These are phyloP conservation scores for Drosophila tsacasi DNA, from an alignment of 1,140 invertebrate genomes.

Conservation along the genomic window DNA sequence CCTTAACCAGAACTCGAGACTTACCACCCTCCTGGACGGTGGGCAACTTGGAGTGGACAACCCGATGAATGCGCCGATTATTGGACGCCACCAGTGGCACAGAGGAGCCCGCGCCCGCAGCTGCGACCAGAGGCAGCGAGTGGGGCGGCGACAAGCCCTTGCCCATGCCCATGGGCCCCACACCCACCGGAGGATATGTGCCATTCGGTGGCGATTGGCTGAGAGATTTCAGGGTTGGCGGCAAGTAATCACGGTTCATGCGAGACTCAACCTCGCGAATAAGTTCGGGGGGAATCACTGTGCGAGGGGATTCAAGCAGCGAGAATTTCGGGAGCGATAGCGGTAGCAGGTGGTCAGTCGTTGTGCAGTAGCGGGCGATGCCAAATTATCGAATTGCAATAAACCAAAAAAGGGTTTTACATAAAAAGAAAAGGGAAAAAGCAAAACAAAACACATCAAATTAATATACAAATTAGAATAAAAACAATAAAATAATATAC, in stretches of 20 bases:
- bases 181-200: constrained; percentile 46
- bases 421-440: constrained; percentile 51
- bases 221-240: constrained; percentile 87
- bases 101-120: constrained; percentile 18
- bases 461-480: constrained; percentile 29
- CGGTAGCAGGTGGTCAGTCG: constrained; percentile 17
- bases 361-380: constrained; percentile 49
- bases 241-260: constrained; percentile 93
- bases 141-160: constrained; percentile 46
- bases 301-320: constrained; percentile 37
- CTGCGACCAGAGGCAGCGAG: constrained; percentile 57
- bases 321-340: constrained; percentile 32
- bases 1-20: constrained; percentile 53
- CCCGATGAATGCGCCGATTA: constrained; percentile 73
- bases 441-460: constrained; percentile 45
- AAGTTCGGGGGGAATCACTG: constrained; percentile 93
- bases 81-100: constrained; percentile 56
- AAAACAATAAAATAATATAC: constrained; percentile 31
- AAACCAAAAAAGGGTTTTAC: constrained; percentile 45
- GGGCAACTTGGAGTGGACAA: constrained; percentile 85
- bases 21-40: constrained; percentile 87
- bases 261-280: constrained; percentile 94
- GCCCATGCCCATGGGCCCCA: constrained; percentile 31
- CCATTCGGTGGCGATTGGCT: constrained; percentile 78
- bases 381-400: constrained; percentile 45